phyloP scores from a whole-genome alignment of 2,888 invertebrate genomes.

The Rhamnusium bicolor region DNA sequence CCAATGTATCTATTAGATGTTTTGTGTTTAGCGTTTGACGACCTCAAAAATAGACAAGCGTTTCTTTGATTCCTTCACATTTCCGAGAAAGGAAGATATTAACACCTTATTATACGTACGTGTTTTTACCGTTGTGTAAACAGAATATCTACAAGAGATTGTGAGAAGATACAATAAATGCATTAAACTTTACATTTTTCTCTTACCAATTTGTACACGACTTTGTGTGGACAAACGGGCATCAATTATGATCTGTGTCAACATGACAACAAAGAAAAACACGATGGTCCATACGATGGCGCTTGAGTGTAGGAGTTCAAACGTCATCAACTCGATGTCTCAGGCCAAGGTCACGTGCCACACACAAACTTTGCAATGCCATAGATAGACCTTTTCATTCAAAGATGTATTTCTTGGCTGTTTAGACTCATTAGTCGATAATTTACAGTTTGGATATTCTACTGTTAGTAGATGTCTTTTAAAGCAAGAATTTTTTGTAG shows the following conservation, averaged over 20 bases:
- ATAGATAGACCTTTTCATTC: neutral
- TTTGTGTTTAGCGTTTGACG: constrained; percentile 36
- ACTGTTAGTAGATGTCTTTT: no score
- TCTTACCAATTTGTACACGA: neutral
- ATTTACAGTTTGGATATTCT: no score
- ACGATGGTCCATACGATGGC: neutral
- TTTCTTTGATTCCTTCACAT: constrained; percentile 25
- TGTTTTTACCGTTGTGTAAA: constrained; percentile 41
- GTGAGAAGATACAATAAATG: neutral
- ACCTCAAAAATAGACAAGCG: constrained; percentile 39
- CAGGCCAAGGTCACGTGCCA: neutral
- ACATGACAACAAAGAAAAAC: neutral
- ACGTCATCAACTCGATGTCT: neutral
- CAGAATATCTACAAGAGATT: neutral
- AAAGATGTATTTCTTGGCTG: neutral
- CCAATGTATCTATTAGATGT: neutral
- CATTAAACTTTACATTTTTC: neutral
- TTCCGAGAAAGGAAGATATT: constrained; percentile 40
- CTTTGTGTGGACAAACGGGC: neutral
- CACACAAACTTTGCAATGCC: neutral
- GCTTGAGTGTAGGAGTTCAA: neutral
- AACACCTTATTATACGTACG: constrained; percentile 43
- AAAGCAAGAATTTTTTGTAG: no score
- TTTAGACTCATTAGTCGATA: no score
- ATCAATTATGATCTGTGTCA: neutral